phyloP scores from a whole-genome alignment of 2,888 invertebrate species.

The Eutolmus rufibarbis region DNA sequence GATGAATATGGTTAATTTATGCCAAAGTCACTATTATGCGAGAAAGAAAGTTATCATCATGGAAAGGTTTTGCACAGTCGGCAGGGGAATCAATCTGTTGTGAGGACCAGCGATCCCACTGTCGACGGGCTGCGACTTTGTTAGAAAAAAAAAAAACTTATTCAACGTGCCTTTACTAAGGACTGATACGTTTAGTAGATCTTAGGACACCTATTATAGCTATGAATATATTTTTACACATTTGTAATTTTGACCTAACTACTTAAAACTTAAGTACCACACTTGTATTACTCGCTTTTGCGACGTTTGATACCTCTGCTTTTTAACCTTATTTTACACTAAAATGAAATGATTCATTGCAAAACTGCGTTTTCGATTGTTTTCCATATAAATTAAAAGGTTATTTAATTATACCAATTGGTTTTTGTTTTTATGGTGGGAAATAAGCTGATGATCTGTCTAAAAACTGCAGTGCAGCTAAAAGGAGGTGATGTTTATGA shows the following conservation, averaged over 20 bases:
- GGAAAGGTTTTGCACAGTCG: not conserved
- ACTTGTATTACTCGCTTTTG: conserved; percentile 33
- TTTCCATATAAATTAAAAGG: conserved; percentile 10
- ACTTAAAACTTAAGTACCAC: conserved; percentile 26
- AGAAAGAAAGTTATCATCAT: not conserved
- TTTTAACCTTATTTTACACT: conserved; percentile 26
- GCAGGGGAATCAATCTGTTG: not conserved
- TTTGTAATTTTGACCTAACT: conserved; percentile 22
- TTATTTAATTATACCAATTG: not conserved
- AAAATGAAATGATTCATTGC: not conserved
- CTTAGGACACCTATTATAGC: not conserved
- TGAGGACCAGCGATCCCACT: not conserved
- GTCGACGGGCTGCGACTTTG: not conserved
- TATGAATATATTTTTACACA: conserved; percentile 19
- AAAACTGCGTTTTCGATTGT: conserved; percentile 27
- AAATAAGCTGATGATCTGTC: not conserved
- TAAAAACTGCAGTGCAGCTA: not conserved
- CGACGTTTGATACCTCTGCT: conserved; percentile 34
- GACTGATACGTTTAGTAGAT: conserved; percentile 22
- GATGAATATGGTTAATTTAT: conserved; percentile 1
- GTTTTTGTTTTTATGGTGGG: not conserved
- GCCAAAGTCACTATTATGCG: not conserved
- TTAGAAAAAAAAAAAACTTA: not conserved
- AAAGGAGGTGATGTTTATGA: too few species aligned
- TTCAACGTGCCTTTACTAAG: conserved; percentile 32